Percentiles rank a stretch among this genome's conserved stretches.
Conservation (phyloP, 2,113 vertebrate genomes). For the Nycticebus coucang region DNA sequence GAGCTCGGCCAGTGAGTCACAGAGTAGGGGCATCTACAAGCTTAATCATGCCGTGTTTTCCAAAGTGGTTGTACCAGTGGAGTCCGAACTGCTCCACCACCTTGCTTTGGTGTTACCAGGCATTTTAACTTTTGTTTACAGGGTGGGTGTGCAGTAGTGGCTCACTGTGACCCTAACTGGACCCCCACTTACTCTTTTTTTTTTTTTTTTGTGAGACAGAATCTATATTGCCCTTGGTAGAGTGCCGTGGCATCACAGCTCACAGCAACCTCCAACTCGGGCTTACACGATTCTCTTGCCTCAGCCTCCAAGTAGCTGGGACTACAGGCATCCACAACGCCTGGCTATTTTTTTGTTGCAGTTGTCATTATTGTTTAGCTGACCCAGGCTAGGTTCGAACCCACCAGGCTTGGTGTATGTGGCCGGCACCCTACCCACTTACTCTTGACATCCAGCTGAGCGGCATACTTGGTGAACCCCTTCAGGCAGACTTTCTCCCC, state of each 20-base stretch:
- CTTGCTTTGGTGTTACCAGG: neutral
- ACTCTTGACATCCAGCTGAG: constrained; percentile 98
- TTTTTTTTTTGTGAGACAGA: too few relatives aligned
- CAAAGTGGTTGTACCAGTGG: rapidly evolving
- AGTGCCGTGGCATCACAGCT: too few relatives aligned
- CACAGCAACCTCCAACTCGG: too few relatives aligned
- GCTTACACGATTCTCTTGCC: too few relatives aligned
- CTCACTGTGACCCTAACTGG: neutral
- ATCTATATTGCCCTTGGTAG: too few relatives aligned
- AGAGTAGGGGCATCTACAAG: neutral
- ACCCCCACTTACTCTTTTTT: constrained; percentile 90
- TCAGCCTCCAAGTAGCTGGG: too few relatives aligned
- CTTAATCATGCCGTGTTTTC: rapidly evolving
- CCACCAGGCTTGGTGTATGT: too few relatives aligned
- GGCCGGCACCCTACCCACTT: constrained; percentile 69
- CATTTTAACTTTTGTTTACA: rapidly evolving
- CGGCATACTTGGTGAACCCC: constrained; percentile 93
- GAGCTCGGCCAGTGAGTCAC: rapidly evolving
- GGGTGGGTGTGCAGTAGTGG: rapidly evolving
- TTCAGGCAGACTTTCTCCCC: constrained; percentile 92
- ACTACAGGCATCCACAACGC: too few relatives aligned
- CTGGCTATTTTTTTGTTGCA: too few relatives aligned
- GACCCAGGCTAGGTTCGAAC: too few relatives aligned
- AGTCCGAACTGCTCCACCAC: rapidly evolving
- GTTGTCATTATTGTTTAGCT: too few relatives aligned